phyloP scores from a whole-genome alignment of 2,888 invertebrate genomes.

The Galerucella calmariensis region DNA sequence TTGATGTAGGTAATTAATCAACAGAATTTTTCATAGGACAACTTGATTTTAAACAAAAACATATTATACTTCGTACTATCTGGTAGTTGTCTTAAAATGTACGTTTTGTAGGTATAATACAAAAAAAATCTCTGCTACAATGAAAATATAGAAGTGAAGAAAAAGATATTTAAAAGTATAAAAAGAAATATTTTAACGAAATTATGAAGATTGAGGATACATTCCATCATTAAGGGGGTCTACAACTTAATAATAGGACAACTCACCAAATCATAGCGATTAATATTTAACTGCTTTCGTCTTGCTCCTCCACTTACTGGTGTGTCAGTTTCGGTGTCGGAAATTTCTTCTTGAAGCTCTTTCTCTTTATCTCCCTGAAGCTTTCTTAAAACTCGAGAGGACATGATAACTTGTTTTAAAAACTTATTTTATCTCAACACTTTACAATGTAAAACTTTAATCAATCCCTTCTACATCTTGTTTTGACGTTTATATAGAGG shows the following conservation, averaged over 20 bases:
- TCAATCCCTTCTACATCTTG: constrained; percentile 24
- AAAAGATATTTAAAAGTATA: not conserved
- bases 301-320: constrained; percentile 67
- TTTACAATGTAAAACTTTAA: constrained; percentile 19
- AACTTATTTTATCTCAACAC: constrained; percentile 12
- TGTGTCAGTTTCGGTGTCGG: constrained; percentile 68
- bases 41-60: no score
- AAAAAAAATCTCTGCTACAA: no score
- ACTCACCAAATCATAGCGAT: constrained; percentile 78
- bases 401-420: constrained; percentile 65
- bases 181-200: not conserved
- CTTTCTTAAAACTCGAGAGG: constrained; percentile 74
- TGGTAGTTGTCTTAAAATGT: no score
- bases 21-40: no score
- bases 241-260: not conserved
- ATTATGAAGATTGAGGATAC: not conserved
- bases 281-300: constrained; percentile 72
- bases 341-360: constrained; percentile 66
- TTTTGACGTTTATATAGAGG: constrained; percentile 12
- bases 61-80: no score
- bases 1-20: no score
- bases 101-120: no score
- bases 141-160: no score
- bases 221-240: not conserved
- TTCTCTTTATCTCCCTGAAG: constrained; percentile 71